Evolutionary conservation across 2,113 vertebrate species (phyloP).

Genomic region (Illadopsis cleaveri): DNA sequence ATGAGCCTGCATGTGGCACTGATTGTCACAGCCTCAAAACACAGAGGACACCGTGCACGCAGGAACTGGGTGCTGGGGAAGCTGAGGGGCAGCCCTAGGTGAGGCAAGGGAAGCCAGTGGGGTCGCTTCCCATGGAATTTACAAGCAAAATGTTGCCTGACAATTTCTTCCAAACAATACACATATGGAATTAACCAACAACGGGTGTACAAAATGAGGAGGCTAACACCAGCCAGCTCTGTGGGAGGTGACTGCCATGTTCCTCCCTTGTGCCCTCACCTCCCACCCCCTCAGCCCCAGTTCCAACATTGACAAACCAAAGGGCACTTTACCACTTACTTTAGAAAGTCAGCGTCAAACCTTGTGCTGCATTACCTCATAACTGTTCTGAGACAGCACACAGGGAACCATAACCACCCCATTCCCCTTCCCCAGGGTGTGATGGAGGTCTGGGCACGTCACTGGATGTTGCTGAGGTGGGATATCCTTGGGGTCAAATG

Average conservation of each 20-base stretch:
- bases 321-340: fast-evolving
- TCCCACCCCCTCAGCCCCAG: neutral
- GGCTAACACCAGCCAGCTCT: neutral
- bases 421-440: fast-evolving
- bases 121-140: neutral
- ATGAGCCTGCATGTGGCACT: neutral
- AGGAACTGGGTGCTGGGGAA: neutral
- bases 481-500: neutral
- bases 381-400: neutral
- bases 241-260: fast-evolving
- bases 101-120: neutral
- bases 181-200: fast-evolving
- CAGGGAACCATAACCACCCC: fast-evolving
- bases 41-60: neutral
- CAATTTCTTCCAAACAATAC: neutral
- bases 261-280: neutral
- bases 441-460: neutral
- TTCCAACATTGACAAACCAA: neutral
- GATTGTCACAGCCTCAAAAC: neutral
- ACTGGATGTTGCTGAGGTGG: neutral
- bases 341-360: neutral
- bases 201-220: fast-evolving
- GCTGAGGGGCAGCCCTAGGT: no score
- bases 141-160: fast-evolving
- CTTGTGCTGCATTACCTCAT: fast-evolving